Evolutionary conservation across 2,797 vertebrate species (phyloP).

Genomic region (Manis pentadactyla): DNA sequence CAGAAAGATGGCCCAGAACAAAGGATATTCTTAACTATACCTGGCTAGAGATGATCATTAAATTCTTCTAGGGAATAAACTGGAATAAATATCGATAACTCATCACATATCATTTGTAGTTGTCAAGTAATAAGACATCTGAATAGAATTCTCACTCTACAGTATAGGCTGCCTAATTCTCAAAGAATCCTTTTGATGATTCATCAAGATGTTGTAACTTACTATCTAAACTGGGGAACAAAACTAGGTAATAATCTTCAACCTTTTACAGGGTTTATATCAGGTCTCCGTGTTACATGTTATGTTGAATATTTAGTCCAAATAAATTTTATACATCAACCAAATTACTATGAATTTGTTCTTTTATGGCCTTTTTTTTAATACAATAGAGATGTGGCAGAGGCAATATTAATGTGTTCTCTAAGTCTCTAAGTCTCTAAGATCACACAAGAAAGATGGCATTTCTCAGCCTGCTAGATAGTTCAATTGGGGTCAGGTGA

Average conservation of each 20-base stretch:
- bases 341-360: background rate
- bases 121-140: background rate
- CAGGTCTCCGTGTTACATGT: background rate
- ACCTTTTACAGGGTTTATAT: background rate
- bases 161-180: background rate
- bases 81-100: background rate
- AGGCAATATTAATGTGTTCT: background rate
- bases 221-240: background rate
- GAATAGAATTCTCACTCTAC: background rate
- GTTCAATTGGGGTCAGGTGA: background rate
- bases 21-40: background rate
- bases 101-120: background rate
- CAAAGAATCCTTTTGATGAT: background rate
- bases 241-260: background rate
- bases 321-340: background rate
- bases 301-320: background rate
- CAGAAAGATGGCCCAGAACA: background rate
- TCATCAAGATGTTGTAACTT: background rate
- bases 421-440: too few species aligned
- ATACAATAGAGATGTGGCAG: background rate
- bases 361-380: background rate
- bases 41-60: background rate
- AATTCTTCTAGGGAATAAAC: background rate
- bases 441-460: background rate
- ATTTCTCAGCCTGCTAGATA: background rate